phyloP scores from a whole-genome alignment of 1,140 invertebrate genomes.

The Diuraphis noxia region DNA sequence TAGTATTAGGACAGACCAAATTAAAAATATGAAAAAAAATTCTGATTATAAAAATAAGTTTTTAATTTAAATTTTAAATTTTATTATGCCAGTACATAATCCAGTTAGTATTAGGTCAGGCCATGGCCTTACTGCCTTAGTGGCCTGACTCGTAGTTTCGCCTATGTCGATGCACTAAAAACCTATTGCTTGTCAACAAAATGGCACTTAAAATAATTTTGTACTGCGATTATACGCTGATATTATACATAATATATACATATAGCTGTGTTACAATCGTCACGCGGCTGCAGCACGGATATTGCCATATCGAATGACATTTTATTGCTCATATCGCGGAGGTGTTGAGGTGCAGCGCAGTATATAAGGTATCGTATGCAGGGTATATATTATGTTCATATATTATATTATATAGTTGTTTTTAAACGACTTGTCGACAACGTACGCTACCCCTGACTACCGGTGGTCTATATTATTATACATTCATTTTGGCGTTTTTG shows the following conservation, averaged over 20 bases:
- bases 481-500: background rate
- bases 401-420: background rate
- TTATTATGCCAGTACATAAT: too few species aligned
- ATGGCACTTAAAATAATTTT: background rate
- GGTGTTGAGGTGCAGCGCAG: background rate
- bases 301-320: background rate
- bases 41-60: too few species aligned
- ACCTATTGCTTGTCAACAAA: background rate
- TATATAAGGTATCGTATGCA: background rate
- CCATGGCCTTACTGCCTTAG: too few species aligned
- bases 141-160: too few species aligned
- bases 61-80: too few species aligned
- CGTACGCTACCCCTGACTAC: background rate
- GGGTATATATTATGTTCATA: background rate
- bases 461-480: background rate
- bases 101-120: too few species aligned
- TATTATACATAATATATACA: background rate
- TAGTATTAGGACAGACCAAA: too few species aligned
- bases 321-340: background rate
- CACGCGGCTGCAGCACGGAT: background rate
- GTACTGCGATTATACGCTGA: background rate
- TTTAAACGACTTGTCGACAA: background rate
- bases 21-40: too few species aligned
- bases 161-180: background rate
- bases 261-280: background rate